Conservation (phyloP, 2,888 invertebrate genomes). For the Endotricha flammealis region DNA sequence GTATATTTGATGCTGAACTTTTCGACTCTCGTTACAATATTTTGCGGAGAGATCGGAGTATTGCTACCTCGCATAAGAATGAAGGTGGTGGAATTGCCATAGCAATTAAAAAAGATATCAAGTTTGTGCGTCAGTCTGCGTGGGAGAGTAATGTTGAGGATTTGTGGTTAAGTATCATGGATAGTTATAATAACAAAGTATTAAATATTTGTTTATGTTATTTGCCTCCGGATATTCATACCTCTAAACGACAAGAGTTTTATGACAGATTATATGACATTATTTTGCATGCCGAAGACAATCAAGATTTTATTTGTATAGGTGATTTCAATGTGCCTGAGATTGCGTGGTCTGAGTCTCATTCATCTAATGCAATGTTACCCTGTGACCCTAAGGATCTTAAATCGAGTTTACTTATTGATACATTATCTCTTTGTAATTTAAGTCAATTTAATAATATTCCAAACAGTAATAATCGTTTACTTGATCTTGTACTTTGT, state of each 20-base stretch:
- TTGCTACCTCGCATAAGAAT: background rate
- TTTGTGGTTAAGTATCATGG: background rate
- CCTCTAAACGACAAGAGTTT: background rate
- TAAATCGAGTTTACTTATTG: constrained; percentile 1
- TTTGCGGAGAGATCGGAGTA: background rate
- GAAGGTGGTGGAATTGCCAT: background rate
- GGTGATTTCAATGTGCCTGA: background rate
- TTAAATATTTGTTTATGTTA: background rate
- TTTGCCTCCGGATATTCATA: background rate
- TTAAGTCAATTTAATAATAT: constrained; percentile 7
- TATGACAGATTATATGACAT: background rate
- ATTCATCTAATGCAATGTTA: background rate
- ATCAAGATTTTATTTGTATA: background rate
- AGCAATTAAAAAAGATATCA: background rate
- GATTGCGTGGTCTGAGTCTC: background rate
- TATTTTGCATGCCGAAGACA: background rate
- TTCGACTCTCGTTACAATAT: background rate
- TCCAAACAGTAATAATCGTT: constrained; percentile 4
- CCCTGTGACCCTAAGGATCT: background rate
- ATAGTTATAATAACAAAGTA: background rate
- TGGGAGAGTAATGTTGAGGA: constrained; percentile 1
- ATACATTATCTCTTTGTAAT: constrained; percentile 4
- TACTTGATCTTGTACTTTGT: constrained; percentile 7
- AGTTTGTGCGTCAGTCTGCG: background rate
- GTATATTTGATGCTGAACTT: background rate